Evolutionary conservation across 2,113 vertebrate genomes (phyloP).

Genomic region (Lophotis ruficrista): DNA sequence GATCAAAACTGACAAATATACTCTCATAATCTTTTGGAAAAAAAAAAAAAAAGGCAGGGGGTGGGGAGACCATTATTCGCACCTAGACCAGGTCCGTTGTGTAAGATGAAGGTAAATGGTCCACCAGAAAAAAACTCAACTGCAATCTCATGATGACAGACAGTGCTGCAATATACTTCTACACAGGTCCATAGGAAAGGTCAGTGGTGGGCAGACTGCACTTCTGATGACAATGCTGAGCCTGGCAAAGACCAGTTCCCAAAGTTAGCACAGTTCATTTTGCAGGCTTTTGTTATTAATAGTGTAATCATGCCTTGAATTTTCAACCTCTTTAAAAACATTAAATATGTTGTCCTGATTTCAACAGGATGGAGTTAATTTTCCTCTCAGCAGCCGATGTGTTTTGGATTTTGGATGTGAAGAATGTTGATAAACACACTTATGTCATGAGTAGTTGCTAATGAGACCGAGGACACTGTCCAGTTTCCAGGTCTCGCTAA

Average conservation of each 20-base stretch:
- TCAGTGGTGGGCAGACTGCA: not conserved
- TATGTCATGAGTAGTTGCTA: no score
- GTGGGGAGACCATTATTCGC: not conserved
- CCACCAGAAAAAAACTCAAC: not conserved
- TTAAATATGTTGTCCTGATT: not conserved
- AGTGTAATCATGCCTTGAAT: not conserved
- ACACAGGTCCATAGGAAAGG: not conserved
- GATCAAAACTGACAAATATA: not conserved
- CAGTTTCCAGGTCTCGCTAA: no score
- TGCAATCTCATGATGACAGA: not conserved
- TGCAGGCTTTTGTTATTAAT: not conserved
- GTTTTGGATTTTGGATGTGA: no score
- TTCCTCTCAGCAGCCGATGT: no score
- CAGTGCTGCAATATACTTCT: not conserved
- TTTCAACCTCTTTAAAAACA: not conserved
- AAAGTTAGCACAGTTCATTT: not conserved
- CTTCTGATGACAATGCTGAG: not conserved
- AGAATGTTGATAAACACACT: no score
- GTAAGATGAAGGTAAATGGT: not conserved
- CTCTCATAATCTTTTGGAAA: not conserved
- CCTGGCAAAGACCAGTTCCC: not conserved
- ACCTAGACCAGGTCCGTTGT: not conserved
- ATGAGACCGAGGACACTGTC: no score
- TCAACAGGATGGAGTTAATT: no score
- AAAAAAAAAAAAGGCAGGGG: rapidly evolving